These are phyloP conservation scores for Exephanes ischioxanthus DNA, from an alignment of 2,888 invertebrate species.

Conservation along the genomic window DNA sequence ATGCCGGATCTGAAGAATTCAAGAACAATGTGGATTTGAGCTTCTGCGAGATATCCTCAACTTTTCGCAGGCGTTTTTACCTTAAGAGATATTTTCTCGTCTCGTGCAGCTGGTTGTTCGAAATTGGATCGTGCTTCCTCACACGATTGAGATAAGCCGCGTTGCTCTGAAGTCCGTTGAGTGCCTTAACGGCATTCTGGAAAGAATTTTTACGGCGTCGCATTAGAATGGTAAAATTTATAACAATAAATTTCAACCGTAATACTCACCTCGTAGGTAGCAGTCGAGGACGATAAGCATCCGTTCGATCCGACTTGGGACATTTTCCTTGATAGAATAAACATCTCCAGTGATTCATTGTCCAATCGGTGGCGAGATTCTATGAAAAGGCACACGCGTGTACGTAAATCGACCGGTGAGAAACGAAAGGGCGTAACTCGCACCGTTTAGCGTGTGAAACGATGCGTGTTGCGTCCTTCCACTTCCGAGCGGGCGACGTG, in stretches of 20 bases:
- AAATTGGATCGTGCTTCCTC: constrained; percentile 35
- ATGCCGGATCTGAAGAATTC: constrained; percentile 87
- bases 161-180: constrained; percentile 92
- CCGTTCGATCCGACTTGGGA: constrained; percentile 67
- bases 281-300: constrained; percentile 31
- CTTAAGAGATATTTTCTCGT: constrained; percentile 87
- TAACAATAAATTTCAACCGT: not conserved
- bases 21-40: no score
- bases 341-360: constrained; percentile 69
- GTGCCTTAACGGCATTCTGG: constrained; percentile 89
- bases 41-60: not conserved
- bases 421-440: not conserved
- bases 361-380: constrained; percentile 11
- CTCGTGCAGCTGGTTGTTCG: constrained; percentile 84
- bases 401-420: not conserved
- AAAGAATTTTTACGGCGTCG: constrained; percentile 67
- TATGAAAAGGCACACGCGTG: not conserved
- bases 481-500: not conserved
- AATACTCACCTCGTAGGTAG: constrained; percentile 76
- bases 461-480: not conserved
- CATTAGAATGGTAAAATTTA: not conserved
- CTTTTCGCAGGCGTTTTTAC: constrained; percentile 74
- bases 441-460: not conserved
- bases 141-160: constrained; percentile 86
- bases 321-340: constrained; percentile 72